Percentiles rank a stretch among this genome's conserved stretches.
phyloP scores from a whole-genome alignment of 2,797 vertebrate species.

The Zenarchopterus dispar region DNA sequence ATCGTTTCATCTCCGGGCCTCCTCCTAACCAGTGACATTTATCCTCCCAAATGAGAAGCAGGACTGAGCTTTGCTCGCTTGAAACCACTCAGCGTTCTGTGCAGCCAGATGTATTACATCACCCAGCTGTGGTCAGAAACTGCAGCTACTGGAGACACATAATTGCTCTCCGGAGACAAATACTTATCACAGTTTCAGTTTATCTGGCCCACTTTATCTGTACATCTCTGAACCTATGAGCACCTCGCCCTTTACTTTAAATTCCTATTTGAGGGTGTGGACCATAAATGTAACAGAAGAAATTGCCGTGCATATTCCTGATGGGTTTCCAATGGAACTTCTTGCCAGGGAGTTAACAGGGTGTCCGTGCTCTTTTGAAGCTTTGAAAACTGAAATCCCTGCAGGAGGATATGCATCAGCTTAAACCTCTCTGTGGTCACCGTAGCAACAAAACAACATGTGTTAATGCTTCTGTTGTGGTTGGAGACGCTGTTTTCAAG shows the following conservation, averaged over 20 bases:
- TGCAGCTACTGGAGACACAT: constrained; percentile 42
- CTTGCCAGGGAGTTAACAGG: too few relatives aligned
- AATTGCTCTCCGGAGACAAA: constrained; percentile 17
- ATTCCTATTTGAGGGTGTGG: too few relatives aligned
- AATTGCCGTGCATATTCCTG: too few relatives aligned
- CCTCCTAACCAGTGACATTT: constrained; percentile 42
- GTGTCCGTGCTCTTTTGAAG: too few relatives aligned
- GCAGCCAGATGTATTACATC: constrained; percentile 51
- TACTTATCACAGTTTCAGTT: constrained; percentile 11
- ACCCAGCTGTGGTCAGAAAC: constrained; percentile 48
- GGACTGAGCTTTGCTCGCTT: constrained; percentile 24
- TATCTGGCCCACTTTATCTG: background rate
- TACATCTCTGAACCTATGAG: background rate
- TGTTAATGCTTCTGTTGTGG: constrained; percentile 59
- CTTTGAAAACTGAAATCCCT: background rate
- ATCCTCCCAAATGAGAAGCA: constrained; percentile 54
- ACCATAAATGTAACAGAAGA: too few relatives aligned
- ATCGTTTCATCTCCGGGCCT: constrained; percentile 51
- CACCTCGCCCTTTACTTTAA: background rate
- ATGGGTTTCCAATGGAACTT: too few relatives aligned
- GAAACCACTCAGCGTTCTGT: constrained; percentile 16
- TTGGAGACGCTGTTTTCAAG: constrained; percentile 29
- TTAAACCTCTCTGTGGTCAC: constrained; percentile 8
- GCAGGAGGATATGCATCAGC: constrained; percentile 6
- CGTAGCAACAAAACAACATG: constrained; percentile 42